Percentiles rank a stretch among this genome's conserved stretches.
These are phyloP conservation scores for Andrena haemorrhoa DNA, from an alignment of 2,888 invertebrate species.

Conservation along the genomic window DNA sequence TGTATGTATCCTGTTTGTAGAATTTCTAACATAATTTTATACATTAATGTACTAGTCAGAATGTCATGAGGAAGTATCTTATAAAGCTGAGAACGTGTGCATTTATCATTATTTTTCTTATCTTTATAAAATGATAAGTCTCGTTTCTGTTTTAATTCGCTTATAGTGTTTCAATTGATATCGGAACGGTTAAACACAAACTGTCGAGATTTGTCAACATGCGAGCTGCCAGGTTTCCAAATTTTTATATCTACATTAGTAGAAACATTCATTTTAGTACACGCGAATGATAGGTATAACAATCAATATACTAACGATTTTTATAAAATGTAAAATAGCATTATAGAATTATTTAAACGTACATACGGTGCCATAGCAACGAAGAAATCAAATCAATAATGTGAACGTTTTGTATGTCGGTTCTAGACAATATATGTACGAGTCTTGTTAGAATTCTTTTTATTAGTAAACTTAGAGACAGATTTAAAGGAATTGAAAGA, in stretches of 20 bases:
- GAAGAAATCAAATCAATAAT: slow-evolving; percentile 71
- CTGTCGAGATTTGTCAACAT: slow-evolving; percentile 37
- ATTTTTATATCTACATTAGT: slow-evolving; percentile 66
- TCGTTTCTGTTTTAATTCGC: slow-evolving; percentile 7
- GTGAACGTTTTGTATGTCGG: slow-evolving; percentile 65
- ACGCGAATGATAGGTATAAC: slow-evolving; percentile 59
- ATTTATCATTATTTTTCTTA: slow-evolving; percentile 36
- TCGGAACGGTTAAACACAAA: slow-evolving; percentile 33
- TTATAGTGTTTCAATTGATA: slow-evolving; percentile 23
- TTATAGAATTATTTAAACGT: slow-evolving; percentile 71
- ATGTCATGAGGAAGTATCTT: slow-evolving; percentile 28
- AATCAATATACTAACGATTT: slow-evolving; percentile 63
- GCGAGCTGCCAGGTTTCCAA: slow-evolving; percentile 69
- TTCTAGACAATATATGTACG: slow-evolving; percentile 71
- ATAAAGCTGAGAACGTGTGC: slow-evolving; percentile 14
- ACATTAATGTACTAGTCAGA: slow-evolving; percentile 54
- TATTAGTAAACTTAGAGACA: slow-evolving; percentile 21
- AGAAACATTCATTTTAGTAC: slow-evolving; percentile 64
- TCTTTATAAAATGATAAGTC: slow-evolving; percentile 30
- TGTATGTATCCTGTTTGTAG: slow-evolving; percentile 26
- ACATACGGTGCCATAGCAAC: slow-evolving; percentile 78
- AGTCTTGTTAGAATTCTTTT: slow-evolving; percentile 54
- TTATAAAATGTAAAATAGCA: slow-evolving; percentile 65
- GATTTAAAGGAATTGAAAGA: slow-evolving; percentile 54
- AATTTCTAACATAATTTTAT: slow-evolving; percentile 42